Evolutionary conservation across 1,140 invertebrate genomes (phyloP), one percentile per base, ranked within the genome.

Genomic region (Neoseiulus cucumeris): DNA sequence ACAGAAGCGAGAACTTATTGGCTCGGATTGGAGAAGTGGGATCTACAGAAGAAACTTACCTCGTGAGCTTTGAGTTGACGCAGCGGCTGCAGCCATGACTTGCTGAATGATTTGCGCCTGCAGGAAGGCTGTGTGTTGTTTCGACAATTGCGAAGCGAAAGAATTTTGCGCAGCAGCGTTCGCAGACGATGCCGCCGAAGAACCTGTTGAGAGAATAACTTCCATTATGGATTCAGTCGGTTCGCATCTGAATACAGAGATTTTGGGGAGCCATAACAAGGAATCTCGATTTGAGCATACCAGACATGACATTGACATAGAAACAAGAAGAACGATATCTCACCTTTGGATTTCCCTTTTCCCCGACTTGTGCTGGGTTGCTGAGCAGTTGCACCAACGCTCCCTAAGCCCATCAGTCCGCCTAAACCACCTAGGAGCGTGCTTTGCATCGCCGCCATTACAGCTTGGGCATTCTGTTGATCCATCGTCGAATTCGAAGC

Each of bases 61-160:
- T n/a, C 51, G 14, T 29, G 51, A 59, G 9, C 22, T 59, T 12
- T 59, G 51, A 25, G n/a, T 59, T 51, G 64, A 25, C 25, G 65
- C 69, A 64, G 66, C 70, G 44, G 64, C 39, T 28, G 66, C 69
- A 55, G 66, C 70, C 45, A 69, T 68, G 42, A 71, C 22, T 79
- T 81, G 85, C 75, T 75, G 71, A 45, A 79, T 72, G 20, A 69
- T 47, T 12, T 80, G 79, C 22, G 79, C 82, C 71, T 85, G 84
- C 51, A 59, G 4, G 2, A 59, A 2, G 12, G 51, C 51, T 33
- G 14, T 4, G 9, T 39, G 51, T 33, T 59, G 51, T 59, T 59
- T 59, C 9, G 51, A 59, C 51, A 59, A 9, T 25, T 59, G 51
- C 51, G 51, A 59, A 2, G 51, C 51, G 22, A 59, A 20, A 12